Evolutionary conservation across 2,113 vertebrate genomes (phyloP).

Genomic region (Dascyllus trimaculatus): DNA sequence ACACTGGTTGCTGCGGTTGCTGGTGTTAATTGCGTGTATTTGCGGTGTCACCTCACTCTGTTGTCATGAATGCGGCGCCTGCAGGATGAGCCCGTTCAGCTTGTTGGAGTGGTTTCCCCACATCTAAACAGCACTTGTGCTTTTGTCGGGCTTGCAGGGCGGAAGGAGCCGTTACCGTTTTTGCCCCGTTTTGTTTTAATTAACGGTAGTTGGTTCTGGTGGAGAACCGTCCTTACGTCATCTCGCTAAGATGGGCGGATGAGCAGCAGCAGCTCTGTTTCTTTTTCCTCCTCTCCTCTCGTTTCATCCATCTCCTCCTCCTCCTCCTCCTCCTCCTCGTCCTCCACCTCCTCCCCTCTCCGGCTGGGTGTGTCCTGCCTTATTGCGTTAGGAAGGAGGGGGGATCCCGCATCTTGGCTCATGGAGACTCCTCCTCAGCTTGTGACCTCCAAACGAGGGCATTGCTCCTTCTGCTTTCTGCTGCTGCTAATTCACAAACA

Average conservation of each 20-base stretch:
- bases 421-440: slow-evolving; percentile 68
- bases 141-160: background rate
- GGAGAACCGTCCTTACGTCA: slow-evolving; percentile 71
- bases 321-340: slow-evolving; percentile 10
- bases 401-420: slow-evolving; percentile 81
- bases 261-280: slow-evolving; percentile 61
- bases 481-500: slow-evolving; percentile 25
- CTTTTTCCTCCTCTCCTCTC: slow-evolving; percentile 58
- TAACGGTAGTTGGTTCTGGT: slow-evolving; percentile 11
- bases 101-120: slow-evolving; percentile 59
- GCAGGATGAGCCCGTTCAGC: slow-evolving; percentile 44
- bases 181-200: slow-evolving; percentile 40
- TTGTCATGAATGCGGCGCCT: slow-evolving; percentile 38
- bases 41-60: slow-evolving; percentile 16
- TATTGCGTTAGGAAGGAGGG: slow-evolving; percentile 77
- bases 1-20: slow-evolving; percentile 53
- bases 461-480: slow-evolving; percentile 48
- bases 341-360: slow-evolving; percentile 51
- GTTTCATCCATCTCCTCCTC: slow-evolving; percentile 54
- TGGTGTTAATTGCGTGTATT: background rate
- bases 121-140: slow-evolving; percentile 16
- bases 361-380: slow-evolving; percentile 82
- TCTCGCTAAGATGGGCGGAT: slow-evolving; percentile 66
- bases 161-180: background rate
- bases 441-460: slow-evolving; percentile 79